A percentile compares a stretch with the other conserved stretches of the same genome.
Conservation (phyloP, 2,113 vertebrate species). For the Pollachius pollachius region DNA sequence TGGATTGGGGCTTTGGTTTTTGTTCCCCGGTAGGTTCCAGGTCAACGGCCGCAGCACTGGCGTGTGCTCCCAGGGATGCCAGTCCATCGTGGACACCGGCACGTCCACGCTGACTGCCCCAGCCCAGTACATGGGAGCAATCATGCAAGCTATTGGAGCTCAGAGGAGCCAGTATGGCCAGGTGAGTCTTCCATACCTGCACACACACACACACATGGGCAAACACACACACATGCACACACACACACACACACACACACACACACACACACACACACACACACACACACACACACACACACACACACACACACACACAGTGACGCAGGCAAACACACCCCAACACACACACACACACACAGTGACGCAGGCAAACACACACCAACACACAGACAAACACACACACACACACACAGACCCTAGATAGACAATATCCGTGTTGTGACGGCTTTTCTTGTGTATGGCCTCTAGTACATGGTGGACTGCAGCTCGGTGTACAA, state of each 20-base stretch:
- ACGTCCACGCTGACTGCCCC: slow-evolving; percentile 65
- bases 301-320: background rate
- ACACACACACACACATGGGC: background rate
- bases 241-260: background rate
- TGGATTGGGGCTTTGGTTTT: background rate
- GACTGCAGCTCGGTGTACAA: slow-evolving; percentile 49
- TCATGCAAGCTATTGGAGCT: slow-evolving; percentile 66
- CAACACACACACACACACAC: no score
- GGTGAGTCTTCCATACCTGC: slow-evolving; percentile 32
- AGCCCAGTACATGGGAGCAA: slow-evolving; percentile 23
- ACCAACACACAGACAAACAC: background rate
- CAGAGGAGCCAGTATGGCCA: slow-evolving; percentile 51
- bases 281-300: slow-evolving; percentile 6
- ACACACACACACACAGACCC: no score
- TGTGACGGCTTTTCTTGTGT: background rate
- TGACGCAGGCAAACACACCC: no score
- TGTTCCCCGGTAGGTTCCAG: slow-evolving; percentile 47
- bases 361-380: no score
- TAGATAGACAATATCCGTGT: no score
- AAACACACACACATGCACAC: background rate
- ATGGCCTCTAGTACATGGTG: slow-evolving; percentile 53
- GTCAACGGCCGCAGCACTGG: slow-evolving; percentile 48
- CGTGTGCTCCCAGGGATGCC: slow-evolving; percentile 67
- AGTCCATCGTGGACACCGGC: slow-evolving; percentile 68
- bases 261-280: slow-evolving; percentile 4